Evolutionary conservation across 2,797 vertebrate genomes (phyloP), one percentile per base, ranked within the genome.

Genomic region (Pogoniulus pusillus): DNA sequence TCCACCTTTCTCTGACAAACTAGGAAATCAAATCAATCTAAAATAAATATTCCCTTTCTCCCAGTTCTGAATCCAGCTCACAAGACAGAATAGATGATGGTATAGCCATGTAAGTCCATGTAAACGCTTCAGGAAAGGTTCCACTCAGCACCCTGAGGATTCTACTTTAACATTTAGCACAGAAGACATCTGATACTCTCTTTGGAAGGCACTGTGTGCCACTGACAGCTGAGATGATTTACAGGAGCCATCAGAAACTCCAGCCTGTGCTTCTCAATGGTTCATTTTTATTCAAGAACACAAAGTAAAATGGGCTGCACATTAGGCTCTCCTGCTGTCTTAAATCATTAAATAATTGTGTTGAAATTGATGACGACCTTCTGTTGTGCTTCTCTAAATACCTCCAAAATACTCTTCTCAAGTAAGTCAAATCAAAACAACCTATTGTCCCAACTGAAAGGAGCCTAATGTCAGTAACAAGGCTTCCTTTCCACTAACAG

Each of bases 321-420:
- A 41, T 93, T 83, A 89, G 82, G 55, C 79, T 87, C 77, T 81
- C 66, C 84, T 62, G 59, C 63, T 94, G 88, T 80, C 82, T 87
- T 82, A 93, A 91, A 93, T 91, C 72, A 85, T n/a, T 7, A 90
- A 91, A 83, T 94, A 93, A 94, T 89, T 89, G 77, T 34, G 66
- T 41, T 87, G 90, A 83, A 93, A 89, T 81, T 82, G 49, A 60
- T 74, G 29, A 13, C 1, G 27, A 87, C 90, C 82, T 94, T 85
- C 58, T 81, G 70, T 49, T 72, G 65, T 22, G 24, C 75, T 82
- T 84, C 72, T 85, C 72, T 55, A 87, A 90, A 65, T 77, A 57
- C 22, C 71, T 82, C 47, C 24, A 47, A 69, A 77, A 76, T 81
- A 60, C 62, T 81, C 24, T 78, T 72, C 75, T 77, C 39, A 93